Evolutionary conservation across 2,113 vertebrate genomes (phyloP), one percentile per base, ranked within the genome.

Genomic region (Pollachius pollachius): DNA sequence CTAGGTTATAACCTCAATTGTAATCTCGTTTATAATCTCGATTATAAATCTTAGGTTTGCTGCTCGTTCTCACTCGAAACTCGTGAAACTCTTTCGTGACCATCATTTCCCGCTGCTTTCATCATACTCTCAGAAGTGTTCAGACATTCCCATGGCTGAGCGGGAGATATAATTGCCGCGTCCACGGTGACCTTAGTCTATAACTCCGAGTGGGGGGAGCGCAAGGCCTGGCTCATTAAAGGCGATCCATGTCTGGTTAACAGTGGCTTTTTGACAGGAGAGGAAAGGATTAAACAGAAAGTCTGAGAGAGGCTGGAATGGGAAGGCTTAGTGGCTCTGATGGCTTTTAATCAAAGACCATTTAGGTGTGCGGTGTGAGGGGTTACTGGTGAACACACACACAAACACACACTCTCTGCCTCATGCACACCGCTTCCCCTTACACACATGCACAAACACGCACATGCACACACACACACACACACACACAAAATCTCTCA

Each of bases 241-340:
- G 71, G 52, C 74, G 80, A 86, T 86, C 84, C 75, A 86, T 86
- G 68, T 48, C 57, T 18, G 72, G 54, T 68, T 82, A 75, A 78
- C 73, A 73, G 62, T 58, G 63, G 66, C 74, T 75, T 54, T 79
- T 64, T 80, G 65, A 74, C 69, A 60, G 61, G 69, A 5, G 73
- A 83, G 69, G 62, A 74, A 59, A 70, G 3, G 25, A 2, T 67
- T 23, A 56, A 67, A 60, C 15, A 56, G 15, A 56, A 56, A 56
- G 54, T 16, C 15, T 6, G 15, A 15, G 54, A n/a, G 15, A 56
- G 1, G 15, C 54, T 56, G 70, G 67, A 61, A 37, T 19, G 15
- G 15, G 54, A 56, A 15, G 54, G 54, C 54, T 56, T n/a, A 56
- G 54, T 56, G 54, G 54, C 54, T 56, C 17, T 16, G 13, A 56